Conservation (phyloP, 2,113 vertebrate species). For the Vulpes ferrilata region DNA sequence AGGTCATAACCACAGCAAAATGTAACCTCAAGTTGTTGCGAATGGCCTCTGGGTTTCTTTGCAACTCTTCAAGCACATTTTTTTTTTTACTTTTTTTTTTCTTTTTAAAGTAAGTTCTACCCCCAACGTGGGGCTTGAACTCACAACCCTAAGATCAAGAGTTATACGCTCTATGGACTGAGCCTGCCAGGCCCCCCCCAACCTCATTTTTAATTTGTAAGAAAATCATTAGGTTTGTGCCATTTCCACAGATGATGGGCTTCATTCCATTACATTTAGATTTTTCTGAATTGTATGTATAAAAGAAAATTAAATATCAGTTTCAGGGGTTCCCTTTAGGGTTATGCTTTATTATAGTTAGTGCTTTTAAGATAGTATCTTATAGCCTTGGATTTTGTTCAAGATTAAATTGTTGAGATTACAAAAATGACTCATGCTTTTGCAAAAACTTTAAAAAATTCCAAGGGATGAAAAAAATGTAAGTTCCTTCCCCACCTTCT, state of each 20-base stretch:
- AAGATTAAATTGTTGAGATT: neutral
- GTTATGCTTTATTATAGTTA: neutral
- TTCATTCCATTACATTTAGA: neutral
- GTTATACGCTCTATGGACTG: too few species aligned
- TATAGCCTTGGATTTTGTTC: neutral
- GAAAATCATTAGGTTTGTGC: neutral
- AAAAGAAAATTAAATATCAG: neutral
- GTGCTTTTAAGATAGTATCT: neutral
- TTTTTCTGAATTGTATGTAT: constrained; percentile 39
- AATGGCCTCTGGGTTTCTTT: neutral
- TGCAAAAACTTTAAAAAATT: neutral
- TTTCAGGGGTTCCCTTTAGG: neutral
- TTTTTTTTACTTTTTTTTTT: too few species aligned
- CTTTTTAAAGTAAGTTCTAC: too few species aligned
- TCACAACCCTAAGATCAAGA: too few species aligned
- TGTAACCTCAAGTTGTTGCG: neutral
- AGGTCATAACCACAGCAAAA: neutral
- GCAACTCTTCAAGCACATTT: neutral
- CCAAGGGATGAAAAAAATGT: neutral
- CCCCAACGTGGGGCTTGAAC: too few species aligned
- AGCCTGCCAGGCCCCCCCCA: too few species aligned
- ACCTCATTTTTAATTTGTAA: neutral
- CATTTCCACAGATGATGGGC: neutral
- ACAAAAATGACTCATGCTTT: neutral
- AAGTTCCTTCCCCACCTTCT: neutral